These are phyloP conservation scores for Sebastes itinus DNA, from an alignment of 2,797 vertebrate genomes.

Conservation along the genomic window DNA sequence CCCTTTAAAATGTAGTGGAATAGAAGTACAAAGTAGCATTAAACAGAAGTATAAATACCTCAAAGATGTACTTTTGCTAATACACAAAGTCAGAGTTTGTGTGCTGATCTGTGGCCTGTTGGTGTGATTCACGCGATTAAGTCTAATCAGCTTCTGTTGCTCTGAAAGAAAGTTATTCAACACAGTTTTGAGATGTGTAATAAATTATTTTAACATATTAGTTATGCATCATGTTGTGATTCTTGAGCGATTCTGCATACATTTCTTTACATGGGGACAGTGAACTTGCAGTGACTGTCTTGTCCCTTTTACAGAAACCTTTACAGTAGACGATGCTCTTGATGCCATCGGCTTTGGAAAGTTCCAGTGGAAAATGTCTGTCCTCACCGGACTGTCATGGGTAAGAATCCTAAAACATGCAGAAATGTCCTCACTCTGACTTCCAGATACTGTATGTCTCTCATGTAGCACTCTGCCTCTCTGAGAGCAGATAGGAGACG, in stretches of 20 bases:
- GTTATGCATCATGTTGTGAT: not conserved
- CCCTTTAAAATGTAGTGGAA: not conserved
- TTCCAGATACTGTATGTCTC: not conserved
- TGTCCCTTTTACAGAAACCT: conserved; percentile 81
- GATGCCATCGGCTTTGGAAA: conserved; percentile 91
- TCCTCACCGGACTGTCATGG: conserved; percentile 90
- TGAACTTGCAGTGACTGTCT: not conserved
- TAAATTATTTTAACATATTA: not conserved
- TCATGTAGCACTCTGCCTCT: not conserved
- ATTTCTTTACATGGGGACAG: not conserved
- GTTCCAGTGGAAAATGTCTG: conserved; percentile 91
- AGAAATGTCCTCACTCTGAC: not conserved
- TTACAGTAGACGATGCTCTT: conserved; percentile 90
- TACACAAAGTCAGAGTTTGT: not conserved
- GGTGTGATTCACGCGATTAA: not conserved
- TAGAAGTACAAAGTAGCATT: not conserved
- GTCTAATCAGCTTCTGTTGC: not conserved
- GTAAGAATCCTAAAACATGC: conserved; percentile 71
- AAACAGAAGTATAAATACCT: not conserved
- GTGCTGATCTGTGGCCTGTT: not conserved
- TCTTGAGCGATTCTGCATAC: not conserved
- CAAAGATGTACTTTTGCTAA: not conserved
- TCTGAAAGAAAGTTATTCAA: not conserved
- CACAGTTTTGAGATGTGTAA: not conserved
- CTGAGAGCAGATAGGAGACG: conserved; percentile 86